Evolutionary conservation across 2,113 vertebrate genomes (phyloP).

Genomic region (Labrus mixtus): DNA sequence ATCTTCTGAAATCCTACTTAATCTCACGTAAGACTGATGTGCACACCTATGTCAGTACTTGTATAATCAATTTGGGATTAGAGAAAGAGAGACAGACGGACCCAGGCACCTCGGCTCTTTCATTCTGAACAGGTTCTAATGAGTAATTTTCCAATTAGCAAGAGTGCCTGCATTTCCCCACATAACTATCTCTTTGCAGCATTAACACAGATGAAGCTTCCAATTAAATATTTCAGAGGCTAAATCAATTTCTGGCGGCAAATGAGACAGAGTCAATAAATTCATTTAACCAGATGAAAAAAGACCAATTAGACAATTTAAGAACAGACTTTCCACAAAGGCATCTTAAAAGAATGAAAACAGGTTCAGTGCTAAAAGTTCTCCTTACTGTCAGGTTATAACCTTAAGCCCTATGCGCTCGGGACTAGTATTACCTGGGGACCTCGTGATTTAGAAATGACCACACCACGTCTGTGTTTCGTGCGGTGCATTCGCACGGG

Average conservation of each 20-base stretch:
- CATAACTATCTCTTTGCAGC: slow-evolving; percentile 47
- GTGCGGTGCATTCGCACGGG: no score
- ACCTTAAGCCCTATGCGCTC: no score
- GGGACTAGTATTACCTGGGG: no score
- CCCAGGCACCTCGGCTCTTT: background rate
- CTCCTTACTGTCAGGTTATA: no score
- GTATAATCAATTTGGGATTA: background rate
- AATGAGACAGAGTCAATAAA: slow-evolving; percentile 39
- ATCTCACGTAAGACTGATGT: slow-evolving; percentile 22
- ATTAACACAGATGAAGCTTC: slow-evolving; percentile 43
- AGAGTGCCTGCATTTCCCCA: slow-evolving; percentile 54
- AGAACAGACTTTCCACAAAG: slow-evolving; percentile 4
- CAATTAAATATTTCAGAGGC: slow-evolving; percentile 56
- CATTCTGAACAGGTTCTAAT: slow-evolving; percentile 28
- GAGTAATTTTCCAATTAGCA: slow-evolving; percentile 56
- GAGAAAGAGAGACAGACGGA: slow-evolving; percentile 12
- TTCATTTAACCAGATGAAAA: slow-evolving; percentile 46
- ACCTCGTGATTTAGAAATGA: no score
- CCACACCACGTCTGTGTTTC: no score
- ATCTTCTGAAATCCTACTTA: slow-evolving; percentile 19
- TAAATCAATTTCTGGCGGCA: slow-evolving; percentile 34
- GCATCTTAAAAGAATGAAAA: background rate
- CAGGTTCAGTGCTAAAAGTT: background rate
- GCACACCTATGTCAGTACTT: background rate
- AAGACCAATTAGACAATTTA: slow-evolving; percentile 17